Evolutionary conservation across 1,140 invertebrate genomes (phyloP), one percentile per base, ranked within the genome.

Genomic region (Pseudomyrmex dendroicus): DNA sequence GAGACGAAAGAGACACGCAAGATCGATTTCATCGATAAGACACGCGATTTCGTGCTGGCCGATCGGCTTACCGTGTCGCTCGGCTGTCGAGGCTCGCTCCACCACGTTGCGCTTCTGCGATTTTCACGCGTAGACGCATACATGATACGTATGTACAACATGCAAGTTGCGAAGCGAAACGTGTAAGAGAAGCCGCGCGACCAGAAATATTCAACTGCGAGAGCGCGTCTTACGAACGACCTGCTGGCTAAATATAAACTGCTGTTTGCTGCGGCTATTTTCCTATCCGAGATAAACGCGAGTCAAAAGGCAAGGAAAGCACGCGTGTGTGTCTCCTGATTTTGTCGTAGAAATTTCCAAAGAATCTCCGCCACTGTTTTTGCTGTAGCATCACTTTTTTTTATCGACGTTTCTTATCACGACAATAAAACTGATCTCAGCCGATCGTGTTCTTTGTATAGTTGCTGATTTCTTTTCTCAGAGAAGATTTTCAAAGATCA

Each of bases 241-340:
- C 25, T 48, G 54, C 17, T 57, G 35, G 64, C 77, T 89, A 90
- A 90, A 88, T 89, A 86, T 88, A 88, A 35, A 88, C 77, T 48
- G 50, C 83, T 67, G 78, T 83, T 57, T 83, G 77, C 73, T 25
- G 62, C 15, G 67, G 82, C 84, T 86, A 90, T 90, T 89, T 35
- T 88, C 86, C 78, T 88, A 86, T 78, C 80, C 76, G 59, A 83
- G 63, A 89, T 83, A 86, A 83, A 86, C 54, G 22, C 25, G 13
- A 82, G 73, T 76, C 20, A 57, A 88, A 52, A 83, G 56, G 15
- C 44, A 12, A 70, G 70, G 74, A 72, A 74, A 63, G 63, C 52
- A 2, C 59, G 62, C 13, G 62, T 44, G 63, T 8, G 62, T 44
- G 13, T 54, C 13, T 54, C 50, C 67, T 8, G 17, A 46, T 59